Percentiles rank a stretch among this genome's conserved stretches.
These are phyloP conservation scores for Halcyon malimbica DNA, from an alignment of 2,113 vertebrate species.

Conservation along the genomic window DNA sequence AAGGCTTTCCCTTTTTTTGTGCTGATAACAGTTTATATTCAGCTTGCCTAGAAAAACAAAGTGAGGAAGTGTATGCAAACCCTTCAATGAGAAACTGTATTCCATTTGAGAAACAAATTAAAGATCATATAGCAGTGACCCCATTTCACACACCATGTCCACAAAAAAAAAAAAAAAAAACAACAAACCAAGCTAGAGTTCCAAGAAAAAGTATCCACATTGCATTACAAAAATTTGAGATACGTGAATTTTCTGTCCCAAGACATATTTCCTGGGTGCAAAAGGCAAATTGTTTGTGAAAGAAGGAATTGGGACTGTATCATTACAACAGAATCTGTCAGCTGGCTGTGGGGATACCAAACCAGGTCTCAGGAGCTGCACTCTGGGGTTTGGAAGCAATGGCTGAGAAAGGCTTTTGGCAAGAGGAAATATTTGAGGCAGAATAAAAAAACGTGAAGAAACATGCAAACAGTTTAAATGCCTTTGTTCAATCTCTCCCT, in stretches of 20 bases:
- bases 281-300: background rate
- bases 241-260: accelerated
- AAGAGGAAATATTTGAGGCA: background rate
- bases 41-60: background rate
- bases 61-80: background rate
- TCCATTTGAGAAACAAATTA: background rate
- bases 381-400: background rate
- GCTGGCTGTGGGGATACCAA: background rate
- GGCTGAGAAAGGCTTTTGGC: background rate
- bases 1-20: background rate
- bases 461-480: background rate
- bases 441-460: background rate
- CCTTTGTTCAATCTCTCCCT: background rate
- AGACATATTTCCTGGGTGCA: background rate
- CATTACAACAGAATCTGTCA: background rate
- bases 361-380: background rate
- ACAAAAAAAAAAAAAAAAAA: background rate
- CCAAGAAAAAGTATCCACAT: background rate
- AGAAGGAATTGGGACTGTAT: background rate
- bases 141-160: background rate
- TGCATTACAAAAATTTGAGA: background rate
- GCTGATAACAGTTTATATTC: background rate
- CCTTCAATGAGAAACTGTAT: background rate
- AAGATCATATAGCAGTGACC: background rate
- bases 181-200: background rate